phyloP scores from a whole-genome alignment of 2,797 vertebrate genomes.

The Phrynocephalus guinanensis region DNA sequence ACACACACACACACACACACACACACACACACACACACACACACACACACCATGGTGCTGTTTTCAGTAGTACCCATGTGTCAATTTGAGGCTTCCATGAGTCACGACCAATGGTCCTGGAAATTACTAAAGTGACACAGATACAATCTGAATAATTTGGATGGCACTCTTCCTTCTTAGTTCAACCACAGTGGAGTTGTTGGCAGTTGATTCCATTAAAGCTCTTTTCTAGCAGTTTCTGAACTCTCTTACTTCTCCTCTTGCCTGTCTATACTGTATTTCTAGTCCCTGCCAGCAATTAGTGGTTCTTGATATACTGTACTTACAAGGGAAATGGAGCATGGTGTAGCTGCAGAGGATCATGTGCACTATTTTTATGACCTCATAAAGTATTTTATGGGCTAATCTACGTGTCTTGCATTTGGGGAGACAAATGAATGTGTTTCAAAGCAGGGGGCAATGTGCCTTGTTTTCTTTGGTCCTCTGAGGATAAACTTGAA shows the following conservation, averaged over 20 bases:
- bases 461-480: not conserved
- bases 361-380: not conserved
- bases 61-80: not conserved
- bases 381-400: not conserved
- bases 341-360: not conserved
- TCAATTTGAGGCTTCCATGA: not conserved
- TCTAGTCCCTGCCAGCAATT: not conserved
- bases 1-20: not conserved
- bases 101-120: not conserved
- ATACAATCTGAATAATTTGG: not conserved
- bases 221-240: not conserved
- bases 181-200: not conserved
- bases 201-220: not conserved
- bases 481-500: not conserved
- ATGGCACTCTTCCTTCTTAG: not conserved
- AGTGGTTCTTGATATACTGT: not conserved
- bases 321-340: not conserved
- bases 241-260: not conserved
- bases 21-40: not conserved
- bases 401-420: rapidly evolving
- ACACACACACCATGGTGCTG: not conserved
- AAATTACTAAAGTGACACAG: not conserved
- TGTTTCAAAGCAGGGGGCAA: not conserved
- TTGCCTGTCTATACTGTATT: rapidly evolving
- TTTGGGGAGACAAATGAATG: not conserved